A percentile compares a stretch with the other conserved stretches of the same genome.
These are phyloP conservation scores for Cydia pomonella DNA, from an alignment of 1,140 invertebrate species.

Conservation along the genomic window DNA sequence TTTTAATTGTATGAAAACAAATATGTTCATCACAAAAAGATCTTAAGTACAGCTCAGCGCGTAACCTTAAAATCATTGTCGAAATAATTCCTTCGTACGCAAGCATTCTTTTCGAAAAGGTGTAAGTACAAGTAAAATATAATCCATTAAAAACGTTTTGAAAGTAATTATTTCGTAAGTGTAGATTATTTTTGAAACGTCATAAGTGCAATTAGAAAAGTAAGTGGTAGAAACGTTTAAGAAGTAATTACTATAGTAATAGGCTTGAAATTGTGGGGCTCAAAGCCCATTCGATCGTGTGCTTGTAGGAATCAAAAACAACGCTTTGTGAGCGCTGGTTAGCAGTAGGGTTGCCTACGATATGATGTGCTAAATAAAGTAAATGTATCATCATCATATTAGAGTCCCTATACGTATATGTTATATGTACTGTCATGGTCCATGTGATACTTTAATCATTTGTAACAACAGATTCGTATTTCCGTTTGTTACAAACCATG, in stretches of 20 bases:
- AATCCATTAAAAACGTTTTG: too few relatives aligned
- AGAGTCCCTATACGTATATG: too few relatives aligned
- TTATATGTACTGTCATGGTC: too few relatives aligned
- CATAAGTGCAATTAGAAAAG: neutral
- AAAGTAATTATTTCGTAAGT: too few relatives aligned
- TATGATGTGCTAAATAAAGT: neutral
- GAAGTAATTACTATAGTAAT: neutral
- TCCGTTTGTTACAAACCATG: too few relatives aligned
- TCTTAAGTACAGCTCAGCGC: neutral
- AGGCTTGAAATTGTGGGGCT: slow-evolving; percentile 9
- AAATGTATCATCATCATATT: too few relatives aligned
- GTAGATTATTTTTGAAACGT: too few relatives aligned
- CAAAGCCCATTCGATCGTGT: neutral
- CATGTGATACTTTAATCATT: too few relatives aligned
- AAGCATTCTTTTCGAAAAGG: too few relatives aligned
- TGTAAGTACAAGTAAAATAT: too few relatives aligned
- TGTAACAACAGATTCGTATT: too few relatives aligned
- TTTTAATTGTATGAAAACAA: slow-evolving; percentile 12
- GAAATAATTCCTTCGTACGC: too few relatives aligned
- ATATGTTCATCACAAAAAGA: neutral
- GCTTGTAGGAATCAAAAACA: slow-evolving; percentile 22
- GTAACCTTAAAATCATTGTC: neutral
- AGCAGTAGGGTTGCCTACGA: neutral
- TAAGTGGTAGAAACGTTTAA: neutral
- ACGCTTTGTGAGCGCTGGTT: neutral